These are phyloP conservation scores for Oxyruncus cristatus DNA, from an alignment of 2,113 vertebrate species.

Conservation along the genomic window DNA sequence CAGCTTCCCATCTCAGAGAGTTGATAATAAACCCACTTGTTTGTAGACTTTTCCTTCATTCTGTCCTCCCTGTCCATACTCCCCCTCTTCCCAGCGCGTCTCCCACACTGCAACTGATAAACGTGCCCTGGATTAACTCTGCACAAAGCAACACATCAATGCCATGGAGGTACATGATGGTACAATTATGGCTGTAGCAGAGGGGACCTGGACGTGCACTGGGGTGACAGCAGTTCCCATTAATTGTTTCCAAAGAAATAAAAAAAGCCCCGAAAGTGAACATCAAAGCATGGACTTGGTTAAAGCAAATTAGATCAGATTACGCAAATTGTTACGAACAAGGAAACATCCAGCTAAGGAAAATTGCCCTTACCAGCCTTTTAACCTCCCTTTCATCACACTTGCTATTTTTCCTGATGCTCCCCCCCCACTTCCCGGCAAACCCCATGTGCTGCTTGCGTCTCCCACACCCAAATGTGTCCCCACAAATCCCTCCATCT, in stretches of 20 bases:
- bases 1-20: neutral
- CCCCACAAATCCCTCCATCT: neutral
- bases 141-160: neutral
- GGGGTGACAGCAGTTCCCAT: neutral
- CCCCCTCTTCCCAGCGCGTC: fast-evolving
- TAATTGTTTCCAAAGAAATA: neutral
- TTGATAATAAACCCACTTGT: neutral
- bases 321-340: neutral
- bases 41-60: neutral
- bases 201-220: neutral
- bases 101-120: neutral
- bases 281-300: neutral
- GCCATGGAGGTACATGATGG: fast-evolving
- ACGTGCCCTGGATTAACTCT: neutral
- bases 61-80: neutral
- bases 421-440: neutral
- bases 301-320: neutral
- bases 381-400: neutral
- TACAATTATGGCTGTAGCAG: neutral
- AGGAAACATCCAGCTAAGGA: neutral
- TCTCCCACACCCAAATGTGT: fast-evolving
- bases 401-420: neutral
- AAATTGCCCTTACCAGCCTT: neutral
- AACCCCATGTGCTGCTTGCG: neutral
- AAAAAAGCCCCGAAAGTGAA: neutral